Evolutionary conservation across 2,797 vertebrate genomes (phyloP), one percentile per base, ranked within the genome.

Genomic region (Catamblyrhynchus diadema): DNA sequence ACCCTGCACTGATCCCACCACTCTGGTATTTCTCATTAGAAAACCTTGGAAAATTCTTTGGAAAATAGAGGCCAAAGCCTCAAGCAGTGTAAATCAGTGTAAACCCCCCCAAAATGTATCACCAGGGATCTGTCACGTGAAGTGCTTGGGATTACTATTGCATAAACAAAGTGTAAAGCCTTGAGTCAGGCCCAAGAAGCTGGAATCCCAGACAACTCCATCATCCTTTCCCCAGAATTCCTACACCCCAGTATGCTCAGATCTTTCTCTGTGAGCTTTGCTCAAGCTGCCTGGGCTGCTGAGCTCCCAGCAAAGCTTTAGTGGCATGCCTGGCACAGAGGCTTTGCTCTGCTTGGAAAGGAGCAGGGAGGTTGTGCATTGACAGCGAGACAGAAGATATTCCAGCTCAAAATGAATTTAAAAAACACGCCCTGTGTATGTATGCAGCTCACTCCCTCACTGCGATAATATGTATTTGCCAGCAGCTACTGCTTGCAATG

Each of bases 161-260:
- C 84, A 97, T 90, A 96, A 96, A 96, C 89, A 96, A 86, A 93
- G 91, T 42, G 64, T 60, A 90, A 91, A 94, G 56, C 51, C 75
- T 88, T 92, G 93, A 81, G 86, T 32, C 74, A 73, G 73, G 39
- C 85, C 81, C 93, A 91, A 83, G 82, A 67, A 91, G 10, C 78
- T 50, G 48, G 78, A 96, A 96, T 86, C 81, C 71, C 90, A 91
- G 95, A 94, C 91, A 84, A 45, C 75, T 94, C 74, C 77, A 81
- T 92, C 85, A 81, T 88, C 82, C 64, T 86, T 91, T 94, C 82
- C 73, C 48, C 87, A 73, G 41, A 47, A 62, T 90, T 92, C 75
- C 62, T 69, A 60, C 1, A 1, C 53, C 57, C 39, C 73, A 37
- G n/a, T 1, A 3, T 10, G n/a, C 42, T 80, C 69, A 59, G 80